Base-by-base conservation (phyloP, 2,113 vertebrate species). In the Tyto alba region DNA sequence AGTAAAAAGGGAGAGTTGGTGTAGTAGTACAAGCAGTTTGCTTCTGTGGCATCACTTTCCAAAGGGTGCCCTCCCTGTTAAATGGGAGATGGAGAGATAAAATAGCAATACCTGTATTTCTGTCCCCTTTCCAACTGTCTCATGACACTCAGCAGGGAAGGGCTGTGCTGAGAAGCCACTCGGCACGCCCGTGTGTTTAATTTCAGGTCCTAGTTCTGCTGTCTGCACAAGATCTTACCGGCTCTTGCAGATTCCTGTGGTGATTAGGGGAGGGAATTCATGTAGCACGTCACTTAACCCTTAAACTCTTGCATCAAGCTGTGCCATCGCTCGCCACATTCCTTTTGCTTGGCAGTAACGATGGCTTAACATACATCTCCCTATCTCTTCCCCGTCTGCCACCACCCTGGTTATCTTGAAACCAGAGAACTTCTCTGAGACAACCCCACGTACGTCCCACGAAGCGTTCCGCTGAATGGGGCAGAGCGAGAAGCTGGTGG, bases 21-120 rank as follows among this genome's bases (percentile, higher is more conserved):
- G 64, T 0, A 52, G 38, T 6, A 6, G 26, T 0, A 25, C n/a
- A 9, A 73, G 5, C 26, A 0, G 13, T 40, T 69, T 32, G 9
- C 57, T 21, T 76, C 26, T 15, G 20, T 13, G 9, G 32, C 14
- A 11, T 13, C 17, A 0, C 50, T 59, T 53, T 38, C 64, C 22
- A 12, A 20, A 40, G 69, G 11, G 45, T 11, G 2, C 29, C 47
- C 72, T 91, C 90, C 93, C 88, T 85, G 43, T 19, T 60, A 40
- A 26, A 50, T n/a, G 80, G 72, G 93, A 32, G 34, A 2, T 4
- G 0, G 23, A 60, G 45, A 72, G 91, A 83, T 8, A 60, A 83
- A 69, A 59, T 9, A 20, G 0, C 64, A 4, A 2, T 16, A 3
- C 40, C 25, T 6, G 12, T 13, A 25, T 4, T 62, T 22, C 94